Base-by-base conservation (phyloP, 2,888 invertebrate species). In the Esperia sulphurella region DNA sequence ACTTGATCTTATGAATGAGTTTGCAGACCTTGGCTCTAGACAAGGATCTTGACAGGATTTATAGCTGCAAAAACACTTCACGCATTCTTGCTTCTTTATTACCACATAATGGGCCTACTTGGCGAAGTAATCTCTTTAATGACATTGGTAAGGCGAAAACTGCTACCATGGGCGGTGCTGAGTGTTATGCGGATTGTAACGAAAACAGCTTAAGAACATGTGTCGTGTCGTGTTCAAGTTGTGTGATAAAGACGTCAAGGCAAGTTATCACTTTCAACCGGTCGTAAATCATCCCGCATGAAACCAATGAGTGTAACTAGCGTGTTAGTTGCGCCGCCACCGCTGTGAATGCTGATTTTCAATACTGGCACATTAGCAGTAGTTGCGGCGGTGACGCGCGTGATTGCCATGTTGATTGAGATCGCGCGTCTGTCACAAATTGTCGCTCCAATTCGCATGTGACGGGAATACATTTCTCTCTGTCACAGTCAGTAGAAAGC, bases 1-100 rank as follows among this genome's bases (percentile, higher is more conserved):
- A 75, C 73, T 79, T 79, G 78, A 82, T 83, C 85, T 83, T 76
- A 78, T 84, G 83, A 84, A 85, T 83, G 83, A 83, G 82, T 77
- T 76, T 75, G 74, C 77, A 75, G 79, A 79, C 80, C 78, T 82
- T 80, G 78, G 75, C 66, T 68, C 62, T 64, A 75, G 74, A 75
- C 75, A 75, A 76, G 76, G 75, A 77, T 79, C 73, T 79, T 64
- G 64, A 55, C 69, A 69, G 75, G 75, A 79, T 83, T 82, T 83
- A 78, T 77, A 55, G 60, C 63, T 56, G 64, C 70, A 77, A 75
- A 79, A 83, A 80, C 71, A 54, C 47, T 58, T 53, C 52, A 65
- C 63, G 60, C 64, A 55, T 58, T 56, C 55, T 57, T 46, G 55
- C 58, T 60, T 50, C 62, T 61, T 54, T 45, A 58, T 61, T 57